These are phyloP conservation scores for Bombus soroeensis DNA, from an alignment of 1,140 invertebrate species.

Conservation along the genomic window DNA sequence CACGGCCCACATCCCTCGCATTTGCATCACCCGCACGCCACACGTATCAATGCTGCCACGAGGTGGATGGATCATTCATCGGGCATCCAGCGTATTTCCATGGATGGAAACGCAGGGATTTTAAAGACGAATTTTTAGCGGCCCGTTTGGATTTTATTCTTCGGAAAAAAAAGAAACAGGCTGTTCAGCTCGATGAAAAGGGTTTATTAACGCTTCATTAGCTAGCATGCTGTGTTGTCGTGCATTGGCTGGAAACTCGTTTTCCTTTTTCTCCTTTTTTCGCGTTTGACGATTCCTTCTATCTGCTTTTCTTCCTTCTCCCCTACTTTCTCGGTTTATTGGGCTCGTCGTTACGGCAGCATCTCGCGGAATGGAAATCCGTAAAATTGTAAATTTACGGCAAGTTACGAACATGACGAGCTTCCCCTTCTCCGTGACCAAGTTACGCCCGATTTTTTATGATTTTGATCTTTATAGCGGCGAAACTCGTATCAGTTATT, in stretches of 20 bases:
- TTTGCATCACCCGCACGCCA: too few species aligned
- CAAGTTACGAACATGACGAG: neutral
- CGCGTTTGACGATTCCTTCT: neutral
- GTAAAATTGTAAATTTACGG: slow-evolving; percentile 8
- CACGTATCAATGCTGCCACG: neutral
- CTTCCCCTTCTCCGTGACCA: neutral
- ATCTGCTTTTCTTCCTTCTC: neutral
- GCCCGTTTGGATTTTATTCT: slow-evolving; percentile 19
- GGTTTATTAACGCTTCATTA: slow-evolving; percentile 40
- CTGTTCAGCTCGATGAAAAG: neutral
- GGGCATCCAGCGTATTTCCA: neutral
- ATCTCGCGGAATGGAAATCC: neutral
- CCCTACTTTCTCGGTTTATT: neutral
- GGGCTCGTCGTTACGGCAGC: neutral
- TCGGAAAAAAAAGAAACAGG: neutral
- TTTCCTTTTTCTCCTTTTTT: neutral
- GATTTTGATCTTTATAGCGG: neutral
- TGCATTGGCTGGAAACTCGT: neutral
- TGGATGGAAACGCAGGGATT: neutral
- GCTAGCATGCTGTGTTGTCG: neutral
- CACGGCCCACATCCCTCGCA: neutral
- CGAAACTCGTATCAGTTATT: neutral
- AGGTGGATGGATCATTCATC: neutral
- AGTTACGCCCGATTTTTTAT: neutral
- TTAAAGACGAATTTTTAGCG: neutral